Percentiles rank a stretch among this genome's conserved stretches.
Evolutionary conservation across 2,797 vertebrate species (phyloP).

Genomic region (Masticophis lateralis): DNA sequence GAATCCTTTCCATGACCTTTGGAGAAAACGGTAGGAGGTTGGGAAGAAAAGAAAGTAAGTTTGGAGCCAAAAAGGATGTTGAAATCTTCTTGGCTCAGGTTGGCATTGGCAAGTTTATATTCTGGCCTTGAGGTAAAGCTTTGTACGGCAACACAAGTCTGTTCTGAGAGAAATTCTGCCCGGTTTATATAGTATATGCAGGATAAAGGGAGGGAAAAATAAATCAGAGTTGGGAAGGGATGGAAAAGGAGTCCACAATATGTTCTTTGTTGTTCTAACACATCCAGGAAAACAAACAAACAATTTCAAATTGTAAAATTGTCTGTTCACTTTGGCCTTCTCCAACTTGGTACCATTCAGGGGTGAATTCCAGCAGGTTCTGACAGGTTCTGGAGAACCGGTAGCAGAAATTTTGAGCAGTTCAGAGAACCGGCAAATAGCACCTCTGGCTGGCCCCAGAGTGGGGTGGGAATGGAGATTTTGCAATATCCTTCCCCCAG

Average conservation of each 20-base stretch:
- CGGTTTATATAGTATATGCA: background rate
- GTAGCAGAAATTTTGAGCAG: too few relatives aligned
- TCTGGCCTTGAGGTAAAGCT: background rate
- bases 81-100: background rate
- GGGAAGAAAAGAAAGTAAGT: background rate
- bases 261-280: background rate
- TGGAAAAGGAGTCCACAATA: background rate
- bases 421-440: too few relatives aligned
- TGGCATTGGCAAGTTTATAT: background rate
- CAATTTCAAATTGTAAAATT: background rate
- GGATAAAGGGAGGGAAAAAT: fast-evolving
- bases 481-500: too few relatives aligned
- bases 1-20: constrained; percentile 51
- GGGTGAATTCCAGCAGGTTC: too few relatives aligned
- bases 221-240: background rate
- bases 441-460: too few relatives aligned
- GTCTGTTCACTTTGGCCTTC: background rate
- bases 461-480: too few relatives aligned
- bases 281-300: background rate
- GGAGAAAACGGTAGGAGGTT: background rate
- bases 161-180: background rate
- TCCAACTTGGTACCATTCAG: background rate
- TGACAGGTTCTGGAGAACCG: too few relatives aligned
- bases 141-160: background rate
- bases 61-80: background rate